Evolutionary conservation across 1,140 invertebrate species (phyloP).

Genomic region (Vanessa tameamea): DNA sequence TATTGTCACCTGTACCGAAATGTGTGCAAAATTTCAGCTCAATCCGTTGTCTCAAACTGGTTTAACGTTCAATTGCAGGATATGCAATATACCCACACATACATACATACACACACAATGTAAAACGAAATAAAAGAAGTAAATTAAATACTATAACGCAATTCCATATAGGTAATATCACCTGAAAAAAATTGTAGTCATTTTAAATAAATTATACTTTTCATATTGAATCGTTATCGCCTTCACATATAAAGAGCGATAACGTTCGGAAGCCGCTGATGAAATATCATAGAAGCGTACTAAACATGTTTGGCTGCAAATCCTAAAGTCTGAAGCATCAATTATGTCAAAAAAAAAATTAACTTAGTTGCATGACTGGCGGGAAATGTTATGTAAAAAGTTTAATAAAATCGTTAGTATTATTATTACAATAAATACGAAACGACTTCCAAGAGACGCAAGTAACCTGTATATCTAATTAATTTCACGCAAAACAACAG

Average conservation of each 20-base stretch:
- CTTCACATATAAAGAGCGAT: neutral
- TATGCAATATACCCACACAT: too few species aligned
- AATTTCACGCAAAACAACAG: conserved; percentile 9
- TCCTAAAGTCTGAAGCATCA: neutral
- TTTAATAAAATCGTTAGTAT: too few species aligned
- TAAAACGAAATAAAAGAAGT: neutral
- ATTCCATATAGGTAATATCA: neutral
- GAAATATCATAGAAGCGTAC: neutral
- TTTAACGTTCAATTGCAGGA: too few species aligned
- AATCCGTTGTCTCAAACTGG: too few species aligned
- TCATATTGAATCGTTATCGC: neutral
- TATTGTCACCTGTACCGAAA: too few species aligned
- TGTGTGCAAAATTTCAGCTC: too few species aligned
- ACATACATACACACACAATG: too few species aligned
- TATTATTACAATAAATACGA: too few species aligned
- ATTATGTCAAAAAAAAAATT: neutral
- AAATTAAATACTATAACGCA: neutral
- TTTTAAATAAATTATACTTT: neutral
- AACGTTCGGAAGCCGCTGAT: neutral
- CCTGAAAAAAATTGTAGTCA: neutral
- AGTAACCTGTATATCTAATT: neutral
- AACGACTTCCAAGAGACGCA: too few species aligned
- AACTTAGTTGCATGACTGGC: too few species aligned
- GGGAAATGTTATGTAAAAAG: too few species aligned
- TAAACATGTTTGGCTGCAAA: neutral